These are phyloP conservation scores for Epinephelus lanceolatus DNA, from an alignment of 2,113 vertebrate genomes.

Conservation along the genomic window DNA sequence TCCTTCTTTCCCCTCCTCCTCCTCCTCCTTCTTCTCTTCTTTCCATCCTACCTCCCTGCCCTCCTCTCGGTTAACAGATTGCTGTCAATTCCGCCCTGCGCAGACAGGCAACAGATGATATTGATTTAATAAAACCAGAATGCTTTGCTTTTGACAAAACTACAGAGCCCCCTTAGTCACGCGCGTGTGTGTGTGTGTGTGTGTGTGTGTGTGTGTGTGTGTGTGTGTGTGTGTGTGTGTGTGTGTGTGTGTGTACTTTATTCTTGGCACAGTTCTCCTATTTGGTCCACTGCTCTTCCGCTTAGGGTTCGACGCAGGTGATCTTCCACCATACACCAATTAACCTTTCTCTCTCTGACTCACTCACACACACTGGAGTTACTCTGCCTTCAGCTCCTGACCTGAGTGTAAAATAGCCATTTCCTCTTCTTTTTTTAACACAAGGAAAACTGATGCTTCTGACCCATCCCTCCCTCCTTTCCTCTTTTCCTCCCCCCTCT, in stretches of 20 bases:
- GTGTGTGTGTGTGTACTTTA: slow-evolving; percentile 14
- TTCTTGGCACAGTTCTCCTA: slow-evolving; percentile 33
- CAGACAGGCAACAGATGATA: slow-evolving; percentile 50
- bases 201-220: slow-evolving; percentile 22
- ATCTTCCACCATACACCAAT: slow-evolving; percentile 62
- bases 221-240: slow-evolving; percentile 26
- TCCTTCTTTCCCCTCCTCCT: neutral
- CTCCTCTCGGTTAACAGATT: slow-evolving; percentile 26
- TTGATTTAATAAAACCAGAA: slow-evolving; percentile 53
- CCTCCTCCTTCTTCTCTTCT: neutral
- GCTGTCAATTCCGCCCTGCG: slow-evolving; percentile 25
- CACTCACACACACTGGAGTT: slow-evolving; percentile 27
- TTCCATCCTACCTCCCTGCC: slow-evolving; percentile 2
- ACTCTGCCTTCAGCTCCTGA: slow-evolving; percentile 67
- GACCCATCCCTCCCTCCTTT: slow-evolving; percentile 25
- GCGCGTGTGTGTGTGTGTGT: slow-evolving; percentile 10
- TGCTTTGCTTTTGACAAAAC: slow-evolving; percentile 30
- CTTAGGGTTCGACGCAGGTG: slow-evolving; percentile 55
- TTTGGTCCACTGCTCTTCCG: slow-evolving; percentile 59
- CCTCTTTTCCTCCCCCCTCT: slow-evolving; percentile 10
- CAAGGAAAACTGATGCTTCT: slow-evolving; percentile 71
- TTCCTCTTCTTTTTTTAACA: slow-evolving; percentile 61
- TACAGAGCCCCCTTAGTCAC: slow-evolving; percentile 2
- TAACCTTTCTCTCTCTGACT: slow-evolving; percentile 63
- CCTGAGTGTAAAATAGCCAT: slow-evolving; percentile 71